phyloP scores from a whole-genome alignment of 2,797 vertebrate species.

The Chaetodon trifasciatus region DNA sequence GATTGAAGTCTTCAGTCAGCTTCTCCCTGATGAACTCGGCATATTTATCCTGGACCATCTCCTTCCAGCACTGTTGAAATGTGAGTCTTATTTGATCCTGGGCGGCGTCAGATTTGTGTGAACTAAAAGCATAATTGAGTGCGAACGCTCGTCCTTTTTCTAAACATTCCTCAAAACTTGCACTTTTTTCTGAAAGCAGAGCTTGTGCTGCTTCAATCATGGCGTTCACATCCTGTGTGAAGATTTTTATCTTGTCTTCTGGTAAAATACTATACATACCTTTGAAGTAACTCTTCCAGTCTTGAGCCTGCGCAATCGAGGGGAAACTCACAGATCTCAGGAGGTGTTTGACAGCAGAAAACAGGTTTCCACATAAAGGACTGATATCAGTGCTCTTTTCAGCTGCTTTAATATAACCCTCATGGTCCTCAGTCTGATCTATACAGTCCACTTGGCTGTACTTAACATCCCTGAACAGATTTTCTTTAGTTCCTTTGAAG shows the following conservation, averaged over 20 bases:
- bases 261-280: constrained; percentile 34
- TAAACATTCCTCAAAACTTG: constrained; percentile 41
- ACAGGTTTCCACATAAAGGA: constrained; percentile 59
- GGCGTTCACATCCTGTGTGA: not conserved
- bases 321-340: constrained; percentile 32
- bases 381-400: constrained; percentile 18
- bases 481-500: constrained; percentile 78
- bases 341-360: constrained; percentile 49
- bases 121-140: constrained; percentile 39
- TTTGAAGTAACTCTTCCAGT: constrained; percentile 65
- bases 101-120: constrained; percentile 12
- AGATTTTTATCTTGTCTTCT: constrained; percentile 31
- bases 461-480: constrained; percentile 63
- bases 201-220: constrained; percentile 36
- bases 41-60: constrained; percentile 65
- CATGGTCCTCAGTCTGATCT: constrained; percentile 41
- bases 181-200: constrained; percentile 36
- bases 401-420: constrained; percentile 48
- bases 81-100: constrained; percentile 44
- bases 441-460: constrained; percentile 62
- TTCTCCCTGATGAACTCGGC: constrained; percentile 64
- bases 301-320: constrained; percentile 25
- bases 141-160: constrained; percentile 49
- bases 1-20: constrained; percentile 71
- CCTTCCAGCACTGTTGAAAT: constrained; percentile 69